Base-by-base conservation (phyloP, 2,888 invertebrate species). In the Euplagia quadripunctaria region DNA sequence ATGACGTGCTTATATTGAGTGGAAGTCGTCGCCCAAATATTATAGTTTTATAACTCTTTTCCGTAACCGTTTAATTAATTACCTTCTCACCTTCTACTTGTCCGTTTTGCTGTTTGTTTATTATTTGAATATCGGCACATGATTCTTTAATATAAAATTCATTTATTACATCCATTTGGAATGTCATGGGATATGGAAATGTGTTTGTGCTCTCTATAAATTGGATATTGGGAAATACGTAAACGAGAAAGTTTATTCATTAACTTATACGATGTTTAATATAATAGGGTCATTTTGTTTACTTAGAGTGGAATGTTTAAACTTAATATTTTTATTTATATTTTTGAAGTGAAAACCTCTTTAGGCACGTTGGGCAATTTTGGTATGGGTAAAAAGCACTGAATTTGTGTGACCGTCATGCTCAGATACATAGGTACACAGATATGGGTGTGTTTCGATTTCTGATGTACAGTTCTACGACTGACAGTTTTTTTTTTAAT, bases 31-130 rank as follows among this genome's bases (percentile, higher is more conserved):
- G 58, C 68, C 74, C 65, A 67, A 49, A 65, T 49, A 74, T 71
- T 68, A 61, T 69, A 61, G 43, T 61, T 85, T 85, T 81, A 83
- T 78, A 74, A 76, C 65, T 76, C 74, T 83, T 82, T 85, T 71
- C 77, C 73, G 72, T 76, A 75, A 76, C 74, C 71, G 70, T 76
- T 80, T 80, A 79, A 81, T 83, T 83, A 80, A 74, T 74, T 77
- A 74, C 70, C 72, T 71, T 69, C 68, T 66, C 66, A 82, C 71
- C 75, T 74, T 79, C 74, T 73, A 82, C 75, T 70, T 69, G 46
- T 63, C 52, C 64, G 71, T 69, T 42, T 73, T 75, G 77, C 79
- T 79, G 75, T 85, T 78, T 84, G 74, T 73, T 78, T 84, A 68
- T 70, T 65, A 84, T 76, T 82, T 73, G 42, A 75, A 79, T 75